phyloP scores from a whole-genome alignment of 92 coral and sea anemone species.

The Nematostella vectensis region DNA sequence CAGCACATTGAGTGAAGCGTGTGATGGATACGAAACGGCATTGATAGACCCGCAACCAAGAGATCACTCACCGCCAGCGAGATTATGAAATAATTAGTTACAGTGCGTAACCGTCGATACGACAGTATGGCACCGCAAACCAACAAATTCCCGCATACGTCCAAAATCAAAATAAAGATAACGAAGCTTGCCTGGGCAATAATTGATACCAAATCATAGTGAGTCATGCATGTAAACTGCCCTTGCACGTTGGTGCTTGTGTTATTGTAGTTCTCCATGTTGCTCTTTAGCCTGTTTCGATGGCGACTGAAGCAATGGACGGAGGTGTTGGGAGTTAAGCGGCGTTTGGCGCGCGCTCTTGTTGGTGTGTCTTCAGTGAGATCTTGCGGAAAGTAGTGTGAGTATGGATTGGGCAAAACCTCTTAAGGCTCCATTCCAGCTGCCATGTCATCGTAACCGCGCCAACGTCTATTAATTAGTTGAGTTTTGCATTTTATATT shows the following conservation, averaged over 20 bases:
- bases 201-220: conserved; percentile 33
- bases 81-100: conserved; percentile 87
- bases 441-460: conserved; percentile 8
- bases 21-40: conserved; percentile 94
- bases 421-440: background rate
- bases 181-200: conserved; percentile 87
- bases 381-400: background rate
- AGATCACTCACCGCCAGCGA: conserved; percentile 93
- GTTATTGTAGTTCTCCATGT: conserved; percentile 3
- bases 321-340: too few relatives aligned
- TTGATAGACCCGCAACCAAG: conserved; percentile 68
- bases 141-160: conserved; percentile 81
- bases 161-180: conserved; percentile 74
- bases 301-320: too few relatives aligned
- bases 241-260: conserved; percentile 2
- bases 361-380: background rate
- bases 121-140: conserved; percentile 78
- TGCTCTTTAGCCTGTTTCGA: background rate
- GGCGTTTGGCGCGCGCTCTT: background rate
- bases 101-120: conserved; percentile 74
- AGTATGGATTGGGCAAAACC: background rate
- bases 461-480: conserved; percentile 53
- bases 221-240: conserved; percentile 1
- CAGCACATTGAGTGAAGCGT: conserved; percentile 66
- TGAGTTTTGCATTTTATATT: conserved; percentile 33